Evolutionary conservation across 2,888 invertebrate genomes (phyloP), one percentile per base, ranked within the genome.

Genomic region (Eubasilissa splendida): DNA sequence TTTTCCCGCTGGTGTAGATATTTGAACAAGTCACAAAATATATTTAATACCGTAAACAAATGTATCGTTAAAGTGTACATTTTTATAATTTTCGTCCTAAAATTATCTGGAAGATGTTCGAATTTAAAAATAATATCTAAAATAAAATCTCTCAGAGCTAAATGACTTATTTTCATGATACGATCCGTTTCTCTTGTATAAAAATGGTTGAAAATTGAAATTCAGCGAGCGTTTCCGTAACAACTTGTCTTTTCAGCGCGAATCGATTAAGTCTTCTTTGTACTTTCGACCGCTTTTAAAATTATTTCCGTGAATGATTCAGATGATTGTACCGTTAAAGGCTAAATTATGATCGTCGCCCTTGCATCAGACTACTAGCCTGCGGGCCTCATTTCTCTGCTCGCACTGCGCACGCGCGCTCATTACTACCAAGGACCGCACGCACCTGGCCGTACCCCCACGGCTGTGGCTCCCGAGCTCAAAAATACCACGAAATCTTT

Each of bases 361-460:
- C 3, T 4, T 63, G 58, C 58, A 9, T 4, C 58, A 42, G 42
- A 42, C 4, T 2, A 42, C 42, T 7, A 7, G 60, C 60, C 60
- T 9, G 60, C 10, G 60, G 60, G 60, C 14, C 4, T 63, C 14
- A 4, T 63, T 4, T 63, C 22, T 12, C 22, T 12, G 60, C 60
- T 10, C 60, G 60, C 60, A 22, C 8, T 58, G 58, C 11, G 58
- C 58, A 58, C 58, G 58, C 58, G 58, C 58, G 58, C 60, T 22
- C 58, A n/a, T 58, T 58, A 58, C 58, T n/a, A 3, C 58, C 58
- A 4, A n/a, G 9, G 14, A n/a, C 60, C 60, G 60, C 60, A 63
- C 60, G 22, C 60, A 63, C 60, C 60, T 63, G 60, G 60, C 60
- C 8, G 58, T 22, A 22, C 22, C 22, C 12, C 58, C 12, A n/a